Evolutionary conservation across 2,113 vertebrate species (phyloP).

Genomic region (Nerophis lumbriciformis): DNA sequence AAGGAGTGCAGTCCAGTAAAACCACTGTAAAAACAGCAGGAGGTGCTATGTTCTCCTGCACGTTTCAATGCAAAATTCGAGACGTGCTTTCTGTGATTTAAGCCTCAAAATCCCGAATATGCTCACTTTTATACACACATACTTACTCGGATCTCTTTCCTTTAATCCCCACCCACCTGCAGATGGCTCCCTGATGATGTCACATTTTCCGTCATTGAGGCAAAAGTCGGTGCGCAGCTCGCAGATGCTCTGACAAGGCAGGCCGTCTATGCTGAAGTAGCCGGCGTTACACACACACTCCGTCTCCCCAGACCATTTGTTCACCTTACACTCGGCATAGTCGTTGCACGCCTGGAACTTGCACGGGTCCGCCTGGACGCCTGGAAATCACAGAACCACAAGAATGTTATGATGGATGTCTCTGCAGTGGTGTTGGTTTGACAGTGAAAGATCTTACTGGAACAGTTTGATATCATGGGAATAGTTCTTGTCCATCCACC

Average conservation of each 20-base stretch:
- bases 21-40: neutral
- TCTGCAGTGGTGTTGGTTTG: neutral
- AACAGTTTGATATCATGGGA: neutral
- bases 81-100: neutral
- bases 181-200: slow-evolving; percentile 96
- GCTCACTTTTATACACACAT: too few species aligned
- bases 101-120: too few species aligned
- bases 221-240: slow-evolving; percentile 88
- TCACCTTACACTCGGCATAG: slow-evolving; percentile 87
- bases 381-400: slow-evolving; percentile 55
- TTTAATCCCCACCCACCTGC: slow-evolving; percentile 76
- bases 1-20: too few species aligned
- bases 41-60: neutral
- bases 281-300: slow-evolving; percentile 90
- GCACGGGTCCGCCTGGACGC: slow-evolving; percentile 88
- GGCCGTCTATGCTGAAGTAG: slow-evolving; percentile 86
- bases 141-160: neutral
- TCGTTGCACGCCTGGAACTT: slow-evolving; percentile 98
- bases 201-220: slow-evolving; percentile 93
- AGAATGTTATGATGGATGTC: neutral
- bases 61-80: neutral
- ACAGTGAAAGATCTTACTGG: neutral
- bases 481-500: too few species aligned
- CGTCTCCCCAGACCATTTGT: slow-evolving; percentile 85
- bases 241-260: slow-evolving; percentile 92